Base-by-base conservation (phyloP, 2,113 vertebrate genomes). In the Orcinus orca region DNA sequence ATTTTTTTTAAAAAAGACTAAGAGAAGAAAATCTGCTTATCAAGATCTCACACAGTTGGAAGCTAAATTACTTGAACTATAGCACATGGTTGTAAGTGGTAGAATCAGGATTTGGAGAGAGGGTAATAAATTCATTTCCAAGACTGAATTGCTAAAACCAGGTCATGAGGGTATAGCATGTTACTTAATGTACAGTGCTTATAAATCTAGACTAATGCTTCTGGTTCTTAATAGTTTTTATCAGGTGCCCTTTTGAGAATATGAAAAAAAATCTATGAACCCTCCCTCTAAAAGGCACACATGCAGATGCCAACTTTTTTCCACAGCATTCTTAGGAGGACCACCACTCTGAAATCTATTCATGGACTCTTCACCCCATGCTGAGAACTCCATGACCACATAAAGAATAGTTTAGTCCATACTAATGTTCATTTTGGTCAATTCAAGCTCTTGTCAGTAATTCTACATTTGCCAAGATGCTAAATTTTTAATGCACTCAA, bases 21-120 rank as follows among this genome's bases (percentile, higher is more conserved):
- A 31, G 50, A 50, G 83, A 96, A 84, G 38, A 76, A 95, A 85
- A 85, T 90, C 25, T 93, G 41, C 65, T 90, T 84, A 63, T 95
- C 29, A 67, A 53, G 76, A 47, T 84, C 18, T 90, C 50, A 55
- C 50, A 55, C 1, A 62, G 33, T 50, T 92, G 31, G 3, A 90
- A 95, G 14, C 53, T 67, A 63, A 36, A 79, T 88, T 67, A 67
- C 31, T 60, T 44, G 47, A 88, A 81, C 38, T 44, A 13, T 31
- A 41, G 68, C 12, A 36, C 17, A 33, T 47, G 33, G 3, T 63
- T 26, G 3, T 71, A 50, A 90, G 67, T 26, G 23, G 62, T 1
- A 70, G 50, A 71, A 21, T 85, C 31, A 81, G 70, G 53, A 36
- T 88, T 76, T 87, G 17, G 47, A 12, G 47, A 93, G 20, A 79